Evolutionary conservation across 2,888 invertebrate species (phyloP).

Genomic region (Coronaproctus castanopsis): DNA sequence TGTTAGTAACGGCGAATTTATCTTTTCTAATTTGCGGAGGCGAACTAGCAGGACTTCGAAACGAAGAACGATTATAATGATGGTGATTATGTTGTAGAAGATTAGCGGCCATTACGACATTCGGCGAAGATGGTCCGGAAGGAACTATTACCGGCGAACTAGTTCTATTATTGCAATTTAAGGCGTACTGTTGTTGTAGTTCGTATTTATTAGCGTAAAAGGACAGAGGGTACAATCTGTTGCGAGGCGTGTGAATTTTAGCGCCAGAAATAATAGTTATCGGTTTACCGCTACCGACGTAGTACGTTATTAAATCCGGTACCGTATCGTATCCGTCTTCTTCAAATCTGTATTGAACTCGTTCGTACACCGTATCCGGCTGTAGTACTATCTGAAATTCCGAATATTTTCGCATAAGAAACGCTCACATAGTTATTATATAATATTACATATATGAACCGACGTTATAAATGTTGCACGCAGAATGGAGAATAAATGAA

Average conservation of each 20-base stretch:
- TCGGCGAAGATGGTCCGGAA: neutral
- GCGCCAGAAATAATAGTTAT: conserved; percentile 78
- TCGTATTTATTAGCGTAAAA: conserved; percentile 42
- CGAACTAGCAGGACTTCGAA: neutral
- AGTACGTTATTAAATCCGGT: conserved; percentile 78
- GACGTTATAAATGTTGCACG: too few relatives aligned
- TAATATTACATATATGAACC: neutral
- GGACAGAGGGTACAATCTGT: conserved; percentile 55
- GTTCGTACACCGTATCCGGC: conserved; percentile 76
- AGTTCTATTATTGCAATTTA: neutral
- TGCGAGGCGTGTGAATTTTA: conserved; percentile 63
- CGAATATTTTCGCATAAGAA: conserved; percentile 14
- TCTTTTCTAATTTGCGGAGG: neutral
- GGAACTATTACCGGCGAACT: neutral
- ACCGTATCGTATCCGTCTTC: conserved; percentile 84
- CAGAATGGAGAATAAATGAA: too few relatives aligned
- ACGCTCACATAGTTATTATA: neutral
- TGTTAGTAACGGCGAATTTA: too few relatives aligned
- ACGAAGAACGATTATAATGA: neutral
- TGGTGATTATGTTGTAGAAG: neutral
- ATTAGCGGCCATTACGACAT: neutral
- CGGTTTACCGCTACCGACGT: conserved; percentile 74
- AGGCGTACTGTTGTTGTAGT: neutral
- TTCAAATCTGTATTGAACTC: conserved; percentile 82
- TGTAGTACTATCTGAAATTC: conserved; percentile 48